A percentile compares a stretch with the other conserved stretches of the same genome.
Conservation (phyloP, 2,888 invertebrate genomes). For the Eurytoma adleriae region DNA sequence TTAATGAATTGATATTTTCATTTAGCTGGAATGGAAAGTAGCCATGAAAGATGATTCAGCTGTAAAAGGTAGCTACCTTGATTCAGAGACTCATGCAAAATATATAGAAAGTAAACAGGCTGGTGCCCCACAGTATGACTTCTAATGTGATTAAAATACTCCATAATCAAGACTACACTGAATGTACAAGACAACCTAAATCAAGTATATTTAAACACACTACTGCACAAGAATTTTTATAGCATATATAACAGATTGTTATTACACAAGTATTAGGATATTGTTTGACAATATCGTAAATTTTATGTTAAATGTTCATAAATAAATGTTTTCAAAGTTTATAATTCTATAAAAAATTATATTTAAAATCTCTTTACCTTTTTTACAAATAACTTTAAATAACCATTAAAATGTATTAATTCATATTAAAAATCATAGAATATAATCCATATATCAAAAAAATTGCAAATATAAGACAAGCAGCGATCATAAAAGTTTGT, state of each 20-base stretch:
- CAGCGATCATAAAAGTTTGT: conserved; percentile 68
- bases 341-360: conserved; percentile 40
- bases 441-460: conserved; percentile 67
- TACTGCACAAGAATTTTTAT: conserved; percentile 37
- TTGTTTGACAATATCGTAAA: conserved; percentile 48
- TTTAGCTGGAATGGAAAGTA: conserved; percentile 82
- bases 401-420: conserved; percentile 23
- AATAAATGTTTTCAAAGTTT: conserved; percentile 51
- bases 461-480: conserved; percentile 64
- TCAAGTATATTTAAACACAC: conserved; percentile 10
- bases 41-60: conserved; percentile 84
- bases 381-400: conserved; percentile 13
- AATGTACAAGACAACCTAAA: conserved; percentile 10
- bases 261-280: conserved; percentile 21
- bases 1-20: neutral
- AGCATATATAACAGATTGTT: conserved; percentile 19
- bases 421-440: conserved; percentile 59
- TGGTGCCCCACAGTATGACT: conserved; percentile 84
- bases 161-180: neutral
- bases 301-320: conserved; percentile 46
- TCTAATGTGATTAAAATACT: conserved; percentile 29
- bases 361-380: conserved; percentile 20
- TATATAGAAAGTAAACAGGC: conserved; percentile 82
- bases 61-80: conserved; percentile 82
- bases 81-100: conserved; percentile 85